phyloP scores from a whole-genome alignment of 2,113 vertebrate genomes.

The Anolis sagrei region DNA sequence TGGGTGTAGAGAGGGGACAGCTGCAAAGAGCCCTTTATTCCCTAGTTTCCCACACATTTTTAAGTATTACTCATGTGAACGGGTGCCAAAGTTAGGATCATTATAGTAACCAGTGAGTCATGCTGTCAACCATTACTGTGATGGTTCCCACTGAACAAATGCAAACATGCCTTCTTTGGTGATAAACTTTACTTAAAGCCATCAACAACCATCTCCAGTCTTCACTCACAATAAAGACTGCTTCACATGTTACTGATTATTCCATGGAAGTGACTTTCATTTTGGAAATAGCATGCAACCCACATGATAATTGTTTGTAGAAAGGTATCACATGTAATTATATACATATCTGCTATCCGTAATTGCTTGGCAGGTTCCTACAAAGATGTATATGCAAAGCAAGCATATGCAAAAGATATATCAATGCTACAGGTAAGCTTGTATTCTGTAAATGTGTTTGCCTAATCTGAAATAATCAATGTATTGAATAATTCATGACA shows the following conservation, averaged over 20 bases:
- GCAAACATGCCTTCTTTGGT: not conserved
- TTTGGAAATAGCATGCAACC: not conserved
- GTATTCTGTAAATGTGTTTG: not conserved
- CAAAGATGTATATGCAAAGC: not conserved
- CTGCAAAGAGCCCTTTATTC: not conserved
- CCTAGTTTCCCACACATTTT: not conserved
- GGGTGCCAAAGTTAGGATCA: not conserved
- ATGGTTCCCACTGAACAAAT: not conserved
- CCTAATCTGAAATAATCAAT: not conserved
- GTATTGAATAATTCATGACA: too few relatives aligned
- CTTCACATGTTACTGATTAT: not conserved
- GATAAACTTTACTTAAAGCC: not conserved
- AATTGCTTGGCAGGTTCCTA: not conserved
- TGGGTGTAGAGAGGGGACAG: not conserved
- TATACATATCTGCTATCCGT: not conserved
- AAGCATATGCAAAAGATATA: too few relatives aligned
- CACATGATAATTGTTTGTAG: not conserved
- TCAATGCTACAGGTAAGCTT: not conserved
- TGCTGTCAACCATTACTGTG: not conserved
- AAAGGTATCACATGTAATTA: not conserved
- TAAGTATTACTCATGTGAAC: not conserved
- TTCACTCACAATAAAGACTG: not conserved
- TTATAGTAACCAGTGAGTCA: slow-evolving; percentile 19
- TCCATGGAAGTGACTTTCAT: not conserved
- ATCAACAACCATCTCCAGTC: not conserved